A percentile compares a stretch with the other conserved stretches of the same genome.
Conservation (phyloP, 1,140 invertebrate species). For the Lanistes nyassanus region DNA sequence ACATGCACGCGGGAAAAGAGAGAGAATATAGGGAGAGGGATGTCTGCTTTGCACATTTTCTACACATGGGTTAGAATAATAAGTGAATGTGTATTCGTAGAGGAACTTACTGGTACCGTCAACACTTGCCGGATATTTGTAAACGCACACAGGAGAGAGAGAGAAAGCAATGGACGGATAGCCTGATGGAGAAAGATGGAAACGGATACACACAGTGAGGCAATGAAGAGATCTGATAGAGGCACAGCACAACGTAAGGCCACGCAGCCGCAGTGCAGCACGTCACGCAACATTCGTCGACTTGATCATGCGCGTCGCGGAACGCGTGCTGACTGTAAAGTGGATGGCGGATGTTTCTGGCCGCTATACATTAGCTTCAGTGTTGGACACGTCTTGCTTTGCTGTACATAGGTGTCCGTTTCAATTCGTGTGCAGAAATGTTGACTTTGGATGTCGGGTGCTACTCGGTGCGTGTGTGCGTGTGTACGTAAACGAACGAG, state of each 20-base stretch:
- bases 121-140: not conserved
- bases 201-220: slow-evolving; percentile 1
- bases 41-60: not conserved
- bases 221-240: not conserved
- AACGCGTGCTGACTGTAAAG: too few relatives aligned
- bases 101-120: not conserved
- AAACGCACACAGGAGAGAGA: slow-evolving; percentile 3
- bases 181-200: not conserved
- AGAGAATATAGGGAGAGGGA: not conserved
- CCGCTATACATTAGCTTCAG: too few relatives aligned
- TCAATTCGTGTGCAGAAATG: too few relatives aligned
- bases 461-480: not conserved
- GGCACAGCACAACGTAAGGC: too few relatives aligned
- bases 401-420: too few relatives aligned
- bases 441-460: too few relatives aligned
- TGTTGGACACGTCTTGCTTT: too few relatives aligned
- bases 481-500: not conserved
- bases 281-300: too few relatives aligned
- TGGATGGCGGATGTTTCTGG: too few relatives aligned
- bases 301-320: too few relatives aligned
- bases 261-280: too few relatives aligned
- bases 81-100: not conserved
- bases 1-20: not conserved
- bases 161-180: slow-evolving; percentile 5
- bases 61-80: not conserved